Conservation (phyloP, 2,113 vertebrate species). For the Trematomus loennbergii region DNA sequence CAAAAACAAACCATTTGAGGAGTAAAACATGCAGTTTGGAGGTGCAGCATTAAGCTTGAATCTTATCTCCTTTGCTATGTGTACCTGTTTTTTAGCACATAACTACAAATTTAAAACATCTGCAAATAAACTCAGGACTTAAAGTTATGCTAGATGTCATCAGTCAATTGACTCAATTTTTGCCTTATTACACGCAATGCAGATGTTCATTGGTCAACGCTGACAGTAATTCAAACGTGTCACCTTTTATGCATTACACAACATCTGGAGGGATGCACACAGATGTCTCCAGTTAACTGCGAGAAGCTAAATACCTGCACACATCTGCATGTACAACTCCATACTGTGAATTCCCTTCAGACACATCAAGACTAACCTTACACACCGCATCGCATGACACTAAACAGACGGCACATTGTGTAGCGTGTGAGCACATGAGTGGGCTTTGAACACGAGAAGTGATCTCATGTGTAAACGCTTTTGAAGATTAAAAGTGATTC, state of each 20-base stretch:
- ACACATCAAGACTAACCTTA: neutral
- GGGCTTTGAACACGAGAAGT: slow-evolving; percentile 11
- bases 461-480: slow-evolving; percentile 23
- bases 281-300: neutral
- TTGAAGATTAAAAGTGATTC: slow-evolving; percentile 45
- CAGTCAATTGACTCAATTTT: neutral
- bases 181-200: neutral
- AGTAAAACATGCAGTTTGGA: neutral
- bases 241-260: slow-evolving; percentile 11
- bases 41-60: neutral
- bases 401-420: neutral
- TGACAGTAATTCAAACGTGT: slow-evolving; percentile 3
- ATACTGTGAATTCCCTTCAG: neutral
- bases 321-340: neutral
- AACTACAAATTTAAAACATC: neutral
- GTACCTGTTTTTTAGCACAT: neutral
- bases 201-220: neutral
- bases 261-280: slow-evolving; percentile 36
- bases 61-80: neutral
- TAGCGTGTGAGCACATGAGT: neutral
- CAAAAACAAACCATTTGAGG: neutral
- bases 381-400: slow-evolving; percentile 1
- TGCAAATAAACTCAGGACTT: neutral
- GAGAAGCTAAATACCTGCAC: neutral
- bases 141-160: neutral